Evolutionary conservation across 1,140 invertebrate species (phyloP), one percentile per base, ranked within the genome.

Genomic region (Drosophila chauvacae): DNA sequence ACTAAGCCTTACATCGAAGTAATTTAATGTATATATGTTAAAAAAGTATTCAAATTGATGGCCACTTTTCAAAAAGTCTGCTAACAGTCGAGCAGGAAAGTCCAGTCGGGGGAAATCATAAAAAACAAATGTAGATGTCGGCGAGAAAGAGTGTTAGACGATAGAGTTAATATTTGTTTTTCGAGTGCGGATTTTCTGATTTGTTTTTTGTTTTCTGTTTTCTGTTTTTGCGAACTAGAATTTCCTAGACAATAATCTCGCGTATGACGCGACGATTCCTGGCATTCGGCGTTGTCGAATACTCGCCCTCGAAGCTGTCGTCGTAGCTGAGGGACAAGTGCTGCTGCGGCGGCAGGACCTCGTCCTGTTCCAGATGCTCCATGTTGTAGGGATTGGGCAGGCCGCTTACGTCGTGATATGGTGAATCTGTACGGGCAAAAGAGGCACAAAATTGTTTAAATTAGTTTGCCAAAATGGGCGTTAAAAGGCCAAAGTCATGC

Each of bases 281-380:
- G 77, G 97, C 97, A 93, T 98, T 98, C 44, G 97, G 97, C 63
- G 97, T 98, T 56, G 97, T 98, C 45, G 97, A 98, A 93, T 98
- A 98, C 10, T 97, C 97, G 53, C 97, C 97, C 93, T 98, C 97
- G 14, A 98, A 94, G 73, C 96, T 97, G 93, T 98, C 97, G 93
- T 98, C 97, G 93, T 97, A 98, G 88, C 96, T 96, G 63, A 98
- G 94, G 48, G 96, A 96, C 84, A 97, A 95, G 92, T 97, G 96
- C 87, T 96, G 96, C 56, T 96, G 95, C 16, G 96, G 95, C n/a
- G 96, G 95, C 91, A 97, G 96, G 61, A 94, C 86, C 80, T 95
- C 94, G 64, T 93, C 92, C 90, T 95, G 95, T 86, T 95, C 95
- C 92, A 96, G 94, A 81, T 95, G 96, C 80, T 97, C 96, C 93